Evolutionary conservation across 64 coral and sea anemone species (phyloP).

Genomic region (Stichodactyla mertensii): DNA sequence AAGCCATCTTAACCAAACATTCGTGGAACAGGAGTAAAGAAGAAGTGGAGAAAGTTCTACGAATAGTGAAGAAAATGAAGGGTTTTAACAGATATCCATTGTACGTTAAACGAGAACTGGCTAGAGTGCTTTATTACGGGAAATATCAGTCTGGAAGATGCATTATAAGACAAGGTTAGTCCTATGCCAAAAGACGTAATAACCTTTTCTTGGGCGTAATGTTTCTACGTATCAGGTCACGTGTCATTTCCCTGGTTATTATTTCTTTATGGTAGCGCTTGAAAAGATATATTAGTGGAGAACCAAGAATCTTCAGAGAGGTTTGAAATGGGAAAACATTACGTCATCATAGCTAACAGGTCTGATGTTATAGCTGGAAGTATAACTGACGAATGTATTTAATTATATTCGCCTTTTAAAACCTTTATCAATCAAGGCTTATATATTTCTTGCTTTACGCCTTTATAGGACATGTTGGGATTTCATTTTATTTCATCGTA

Average conservation of each 20-base stretch:
- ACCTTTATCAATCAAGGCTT: too few relatives aligned
- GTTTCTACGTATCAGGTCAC: too few relatives aligned
- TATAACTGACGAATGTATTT: too few relatives aligned
- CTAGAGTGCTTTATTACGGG: slow-evolving; percentile 83
- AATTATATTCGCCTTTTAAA: too few relatives aligned
- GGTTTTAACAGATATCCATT: slow-evolving; percentile 87
- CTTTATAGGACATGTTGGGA: slow-evolving; percentile 59
- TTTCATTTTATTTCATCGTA: slow-evolving; percentile 97
- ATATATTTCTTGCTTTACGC: too few relatives aligned
- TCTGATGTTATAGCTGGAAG: too few relatives aligned
- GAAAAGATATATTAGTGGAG: too few relatives aligned
- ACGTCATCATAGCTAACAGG: too few relatives aligned
- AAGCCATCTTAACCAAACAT: slow-evolving; percentile 50
- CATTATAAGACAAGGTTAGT: slow-evolving; percentile 87
- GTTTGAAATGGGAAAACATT: too few relatives aligned
- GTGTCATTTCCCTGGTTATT: too few relatives aligned
- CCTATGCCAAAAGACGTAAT: neutral
- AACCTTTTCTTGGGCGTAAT: neutral
- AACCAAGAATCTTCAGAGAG: too few relatives aligned
- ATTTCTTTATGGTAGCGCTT: too few relatives aligned
- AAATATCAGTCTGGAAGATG: slow-evolving; percentile 67
- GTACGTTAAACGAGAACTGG: slow-evolving; percentile 85
- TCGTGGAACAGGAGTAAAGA: slow-evolving; percentile 65
- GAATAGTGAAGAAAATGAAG: slow-evolving; percentile 88
- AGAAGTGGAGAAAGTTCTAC: slow-evolving; percentile 74